These are phyloP conservation scores for Antidorcas marsupialis DNA, from an alignment of 2,113 vertebrate species.

Conservation along the genomic window DNA sequence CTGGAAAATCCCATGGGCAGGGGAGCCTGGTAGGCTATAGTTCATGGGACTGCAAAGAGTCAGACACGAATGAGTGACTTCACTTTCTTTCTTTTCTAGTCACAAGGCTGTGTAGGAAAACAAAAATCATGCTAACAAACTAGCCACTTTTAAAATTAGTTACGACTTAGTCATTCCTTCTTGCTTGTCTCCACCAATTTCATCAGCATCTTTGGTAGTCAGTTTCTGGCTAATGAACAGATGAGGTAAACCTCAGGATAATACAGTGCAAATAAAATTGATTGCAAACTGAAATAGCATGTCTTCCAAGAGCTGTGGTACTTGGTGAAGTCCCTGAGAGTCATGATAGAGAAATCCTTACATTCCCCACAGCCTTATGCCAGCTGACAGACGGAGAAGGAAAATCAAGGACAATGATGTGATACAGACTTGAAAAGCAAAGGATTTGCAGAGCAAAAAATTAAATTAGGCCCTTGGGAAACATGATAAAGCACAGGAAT, in stretches of 20 bases:
- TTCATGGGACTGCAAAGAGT: background rate
- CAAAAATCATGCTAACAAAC: background rate
- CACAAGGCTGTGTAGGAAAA: background rate
- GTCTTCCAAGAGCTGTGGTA: background rate
- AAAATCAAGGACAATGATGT: background rate
- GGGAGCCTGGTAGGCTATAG: background rate
- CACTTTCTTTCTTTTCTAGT: background rate
- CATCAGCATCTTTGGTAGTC: background rate
- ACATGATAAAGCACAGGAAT: background rate
- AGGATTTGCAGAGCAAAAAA: background rate
- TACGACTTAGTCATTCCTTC: background rate
- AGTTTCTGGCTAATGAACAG: background rate
- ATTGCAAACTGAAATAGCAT: background rate
- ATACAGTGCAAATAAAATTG: background rate
- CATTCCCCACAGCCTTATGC: background rate
- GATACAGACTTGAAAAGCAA: background rate
- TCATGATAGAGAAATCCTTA: background rate
- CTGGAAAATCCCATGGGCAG: background rate
- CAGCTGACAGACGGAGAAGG: background rate
- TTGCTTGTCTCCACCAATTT: background rate
- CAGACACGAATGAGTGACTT: rapidly evolving
- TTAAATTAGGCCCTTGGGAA: background rate
- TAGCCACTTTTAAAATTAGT: background rate
- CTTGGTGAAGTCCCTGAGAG: background rate
- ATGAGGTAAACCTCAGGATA: background rate